A percentile compares a stretch with the other conserved stretches of the same genome.
These are phyloP conservation scores for Hypena proboscidalis DNA, from an alignment of 2,888 invertebrate species.

Conservation along the genomic window DNA sequence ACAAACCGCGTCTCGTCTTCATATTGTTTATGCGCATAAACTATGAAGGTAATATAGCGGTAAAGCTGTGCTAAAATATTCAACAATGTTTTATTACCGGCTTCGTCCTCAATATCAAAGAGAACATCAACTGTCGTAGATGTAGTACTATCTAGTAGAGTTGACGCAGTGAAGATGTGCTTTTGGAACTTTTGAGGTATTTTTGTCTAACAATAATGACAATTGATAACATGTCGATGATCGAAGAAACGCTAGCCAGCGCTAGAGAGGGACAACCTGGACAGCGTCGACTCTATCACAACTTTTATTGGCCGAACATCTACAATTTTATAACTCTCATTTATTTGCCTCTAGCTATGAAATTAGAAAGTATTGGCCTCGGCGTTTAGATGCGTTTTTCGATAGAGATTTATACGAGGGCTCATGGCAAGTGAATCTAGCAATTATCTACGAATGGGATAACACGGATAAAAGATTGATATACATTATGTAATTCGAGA, in stretches of 20 bases:
- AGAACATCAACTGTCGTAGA: constrained; percentile 36
- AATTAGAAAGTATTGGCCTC: constrained; percentile 78
- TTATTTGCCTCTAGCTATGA: constrained; percentile 74
- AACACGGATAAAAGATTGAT: constrained; percentile 50
- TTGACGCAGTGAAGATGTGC: no score
- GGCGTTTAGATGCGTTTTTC: constrained; percentile 57
- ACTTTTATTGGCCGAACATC: constrained; percentile 59
- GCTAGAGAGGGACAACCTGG: no score
- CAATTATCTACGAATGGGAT: constrained; percentile 59
- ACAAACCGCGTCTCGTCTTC: no score
- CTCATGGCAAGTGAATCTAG: constrained; percentile 57
- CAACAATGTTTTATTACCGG: background rate
- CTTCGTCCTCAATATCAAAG: constrained; percentile 22
- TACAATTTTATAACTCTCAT: constrained; percentile 69
- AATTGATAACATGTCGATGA: no score
- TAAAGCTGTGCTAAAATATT: background rate
- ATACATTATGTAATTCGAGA: constrained; percentile 57
- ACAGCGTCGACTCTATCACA: no score
- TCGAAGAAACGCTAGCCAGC: no score
- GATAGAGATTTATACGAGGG: constrained; percentile 75
- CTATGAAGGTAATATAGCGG: no score
- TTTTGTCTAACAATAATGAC: no score
- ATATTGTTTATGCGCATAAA: no score
- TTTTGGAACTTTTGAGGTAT: no score
- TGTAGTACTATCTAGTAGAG: constrained; percentile 1